Base-by-base conservation (phyloP, 2,797 vertebrate genomes). In the Chrosomus eos region DNA sequence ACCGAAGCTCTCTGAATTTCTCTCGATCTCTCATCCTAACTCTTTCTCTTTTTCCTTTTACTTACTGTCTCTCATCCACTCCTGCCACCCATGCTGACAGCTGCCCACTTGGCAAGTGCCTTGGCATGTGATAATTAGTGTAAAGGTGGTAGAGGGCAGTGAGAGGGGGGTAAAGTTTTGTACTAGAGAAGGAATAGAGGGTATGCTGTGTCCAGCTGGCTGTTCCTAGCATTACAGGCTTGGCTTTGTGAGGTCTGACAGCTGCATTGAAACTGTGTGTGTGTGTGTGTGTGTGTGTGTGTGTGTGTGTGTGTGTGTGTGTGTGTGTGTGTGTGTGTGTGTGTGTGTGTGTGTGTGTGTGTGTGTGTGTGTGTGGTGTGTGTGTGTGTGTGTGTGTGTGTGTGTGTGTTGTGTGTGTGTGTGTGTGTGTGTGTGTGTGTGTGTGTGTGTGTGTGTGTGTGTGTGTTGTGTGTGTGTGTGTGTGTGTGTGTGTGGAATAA, bases 171-270 rank as follows among this genome's bases (percentile, higher is more conserved):
- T 84, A 86, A 82, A 86, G 87, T 89, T 90, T 90, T 88, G 84
- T 89, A 88, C 80, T 88, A 70, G 79, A 86, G 78, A 85, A 58
- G 78, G 86, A 87, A 85, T 86, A 86, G 93, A 95, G 95, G 95
- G 95, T 95, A 92, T 93, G 92, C 94, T 95, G 92, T 91, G 93
- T 97, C 95, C 96, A 97, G 96, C 96, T 97, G 96, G 96, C 96
- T 95, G 90, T 90, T 93, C 93, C 94, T 95, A 94, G 95, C 95
- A 94, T 91, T 94, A 97, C 96, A 97, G 96, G 94, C 94, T 90
- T 85, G 91, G 95, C 96, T 97, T 97, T 96, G 96, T 97, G 90
- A 93, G 93, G 89, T 92, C 90, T 92, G 96, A 96, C 96, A 97
- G 96, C 96, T 96, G 96, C 95, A 91, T 92, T 87, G 85, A 94